Evolutionary conservation across 2,113 vertebrate genomes (phyloP).

Genomic region (Apteryx owenii): DNA sequence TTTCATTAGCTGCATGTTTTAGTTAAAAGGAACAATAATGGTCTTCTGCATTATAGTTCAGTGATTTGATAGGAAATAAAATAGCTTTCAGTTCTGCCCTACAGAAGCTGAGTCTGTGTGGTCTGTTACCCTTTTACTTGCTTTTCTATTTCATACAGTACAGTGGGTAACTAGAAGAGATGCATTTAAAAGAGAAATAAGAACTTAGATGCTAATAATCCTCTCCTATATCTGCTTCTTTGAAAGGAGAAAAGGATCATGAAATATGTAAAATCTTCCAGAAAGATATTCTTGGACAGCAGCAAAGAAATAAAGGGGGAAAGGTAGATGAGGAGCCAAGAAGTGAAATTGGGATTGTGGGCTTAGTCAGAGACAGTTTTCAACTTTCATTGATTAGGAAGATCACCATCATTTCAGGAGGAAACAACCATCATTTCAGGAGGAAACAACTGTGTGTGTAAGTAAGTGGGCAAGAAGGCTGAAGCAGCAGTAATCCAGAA

Average conservation of each 20-base stretch:
- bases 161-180: neutral
- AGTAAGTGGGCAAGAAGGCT: neutral
- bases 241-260: neutral
- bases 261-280: neutral
- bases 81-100: slow-evolving; percentile 1
- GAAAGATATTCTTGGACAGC: neutral
- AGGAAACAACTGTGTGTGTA: neutral
- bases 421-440: neutral
- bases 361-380: neutral
- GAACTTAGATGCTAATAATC: neutral
- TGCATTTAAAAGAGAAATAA: neutral
- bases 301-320: neutral
- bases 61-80: slow-evolving; percentile 12
- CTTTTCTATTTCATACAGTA: neutral
- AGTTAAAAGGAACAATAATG: neutral
- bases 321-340: neutral
- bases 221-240: neutral
- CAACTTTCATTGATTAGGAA: neutral
- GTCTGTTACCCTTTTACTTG: neutral
- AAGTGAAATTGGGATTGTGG: neutral
- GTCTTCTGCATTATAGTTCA: slow-evolving; percentile 6
- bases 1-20: slow-evolving; percentile 1
- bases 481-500: neutral
- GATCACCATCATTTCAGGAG: neutral
- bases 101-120: neutral